Evolutionary conservation across 2,797 vertebrate species (phyloP).

Genomic region (Limosa lapponica): DNA sequence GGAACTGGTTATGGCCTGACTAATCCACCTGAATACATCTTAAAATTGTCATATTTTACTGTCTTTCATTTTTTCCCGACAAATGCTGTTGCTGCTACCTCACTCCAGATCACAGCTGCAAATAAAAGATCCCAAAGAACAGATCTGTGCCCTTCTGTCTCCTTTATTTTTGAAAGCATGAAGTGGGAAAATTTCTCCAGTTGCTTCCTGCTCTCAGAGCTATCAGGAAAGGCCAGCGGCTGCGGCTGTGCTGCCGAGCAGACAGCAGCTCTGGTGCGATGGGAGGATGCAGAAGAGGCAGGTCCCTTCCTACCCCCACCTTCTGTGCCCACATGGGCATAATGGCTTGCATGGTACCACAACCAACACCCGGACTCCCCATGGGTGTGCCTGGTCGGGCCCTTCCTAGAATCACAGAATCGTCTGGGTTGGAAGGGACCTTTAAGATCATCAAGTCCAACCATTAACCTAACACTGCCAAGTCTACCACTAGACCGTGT

Average conservation of each 20-base stretch:
- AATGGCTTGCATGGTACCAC: not conserved
- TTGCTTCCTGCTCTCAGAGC: too few relatives aligned
- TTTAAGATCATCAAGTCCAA: not conserved
- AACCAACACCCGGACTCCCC: accelerated
- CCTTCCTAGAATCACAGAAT: not conserved
- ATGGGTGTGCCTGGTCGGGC: accelerated
- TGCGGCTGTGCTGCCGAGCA: not conserved
- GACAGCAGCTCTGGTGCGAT: accelerated
- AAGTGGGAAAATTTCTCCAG: accelerated
- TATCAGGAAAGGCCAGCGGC: not conserved
- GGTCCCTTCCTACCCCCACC: not conserved
- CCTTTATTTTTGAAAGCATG: not conserved
- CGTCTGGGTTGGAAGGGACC: not conserved
- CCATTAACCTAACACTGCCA: not conserved
- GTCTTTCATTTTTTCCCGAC: not conserved
- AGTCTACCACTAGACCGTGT: not conserved
- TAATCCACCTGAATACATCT: not conserved
- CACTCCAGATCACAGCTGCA: not conserved
- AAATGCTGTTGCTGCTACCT: not conserved
- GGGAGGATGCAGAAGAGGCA: accelerated
- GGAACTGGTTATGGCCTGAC: too few relatives aligned
- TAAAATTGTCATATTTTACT: not conserved
- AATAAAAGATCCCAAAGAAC: not conserved
- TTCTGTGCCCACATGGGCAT: accelerated
- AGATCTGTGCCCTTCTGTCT: too few relatives aligned